phyloP scores from a whole-genome alignment of 1,140 invertebrate genomes.

The Megalopta genalis region DNA sequence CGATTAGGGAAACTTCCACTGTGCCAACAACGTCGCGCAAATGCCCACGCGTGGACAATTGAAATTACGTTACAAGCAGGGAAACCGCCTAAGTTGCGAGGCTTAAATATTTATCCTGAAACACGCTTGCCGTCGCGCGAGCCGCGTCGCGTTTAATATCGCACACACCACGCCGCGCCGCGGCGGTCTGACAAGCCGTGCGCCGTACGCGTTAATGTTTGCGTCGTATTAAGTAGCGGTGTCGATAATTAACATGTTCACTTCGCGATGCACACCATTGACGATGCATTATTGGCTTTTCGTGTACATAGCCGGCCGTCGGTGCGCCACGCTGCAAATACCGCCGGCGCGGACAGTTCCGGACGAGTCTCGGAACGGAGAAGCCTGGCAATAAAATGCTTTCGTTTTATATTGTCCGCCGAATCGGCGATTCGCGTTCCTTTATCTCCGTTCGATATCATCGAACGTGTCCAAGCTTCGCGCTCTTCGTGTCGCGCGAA shows the following conservation, averaged over 20 bases:
- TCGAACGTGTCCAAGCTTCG: too few relatives aligned
- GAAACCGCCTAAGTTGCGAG: background rate
- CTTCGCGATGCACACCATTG: constrained; percentile 43
- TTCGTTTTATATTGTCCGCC: too few relatives aligned
- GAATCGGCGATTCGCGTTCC: background rate
- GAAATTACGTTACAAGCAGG: background rate
- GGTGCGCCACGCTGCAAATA: background rate
- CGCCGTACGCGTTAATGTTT: constrained; percentile 27
- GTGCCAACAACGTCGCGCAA: background rate
- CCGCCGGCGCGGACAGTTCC: background rate
- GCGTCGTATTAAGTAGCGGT: constrained; percentile 39
- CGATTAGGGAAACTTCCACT: too few relatives aligned
- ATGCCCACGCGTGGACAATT: background rate
- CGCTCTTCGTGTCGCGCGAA: too few relatives aligned
- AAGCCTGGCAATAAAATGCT: background rate
- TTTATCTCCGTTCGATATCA: background rate
- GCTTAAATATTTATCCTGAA: constrained; percentile 15
- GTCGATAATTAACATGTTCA: constrained; percentile 44
- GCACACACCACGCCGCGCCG: too few relatives aligned
- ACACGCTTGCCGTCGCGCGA: background rate
- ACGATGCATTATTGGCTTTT: constrained; percentile 42
- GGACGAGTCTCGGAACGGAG: background rate
- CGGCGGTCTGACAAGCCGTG: background rate
- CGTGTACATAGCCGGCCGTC: constrained; percentile 29
- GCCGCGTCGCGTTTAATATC: background rate